Base-by-base conservation (phyloP, 1,140 invertebrate species). In the Lasaia peninsularis region DNA sequence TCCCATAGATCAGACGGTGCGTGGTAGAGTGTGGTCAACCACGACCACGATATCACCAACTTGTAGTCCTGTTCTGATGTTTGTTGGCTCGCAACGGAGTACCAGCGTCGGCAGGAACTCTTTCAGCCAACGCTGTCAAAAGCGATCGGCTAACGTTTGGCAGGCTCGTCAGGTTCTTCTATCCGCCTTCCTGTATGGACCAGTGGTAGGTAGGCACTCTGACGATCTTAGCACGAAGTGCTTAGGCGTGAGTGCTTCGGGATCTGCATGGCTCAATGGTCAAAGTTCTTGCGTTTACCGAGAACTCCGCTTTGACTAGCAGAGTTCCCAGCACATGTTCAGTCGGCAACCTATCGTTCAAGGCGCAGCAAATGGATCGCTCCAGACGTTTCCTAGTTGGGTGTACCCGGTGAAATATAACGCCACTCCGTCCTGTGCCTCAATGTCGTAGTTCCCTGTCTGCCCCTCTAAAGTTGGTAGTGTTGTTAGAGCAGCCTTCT, bases 191-290 rank as follows among this genome's bases (percentile, higher is more conserved):
- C 4, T 18, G 12, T 35, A 56, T 0, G 14, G 10, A 6, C 54
- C 60, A 12, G 28, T 56, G 0, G 24, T 52, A 1, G 58, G 32
- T n/a, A 55, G 28, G 2, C 58, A 40, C n/a, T 10, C 8, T 2
- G 53, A 61, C 14, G 48, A 24, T 2, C 60, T 55, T 31, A 62
- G n/a, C 12, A 62, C 12, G 24, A 63, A 63, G 28, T 63, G 56
- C 12, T 58, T 63, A 7, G 61, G 61, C 1, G 61, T 58, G 3
- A 63, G 10, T 33, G 56, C 56, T 16, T 63, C 56, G 1, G 59
- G 44, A 32, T 81, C 67, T 44, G 63, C 56, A 2, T 70, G 65
- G 33, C 73, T 56, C 0, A 67, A 75, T 62, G 1, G 64, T 70
- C 6, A 78, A 44, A 34, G 67, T 63, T 9, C 76, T 48, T 1